Base-by-base conservation (phyloP, 2,888 invertebrate genomes). In the Cremastobaeus sp. region DNA sequence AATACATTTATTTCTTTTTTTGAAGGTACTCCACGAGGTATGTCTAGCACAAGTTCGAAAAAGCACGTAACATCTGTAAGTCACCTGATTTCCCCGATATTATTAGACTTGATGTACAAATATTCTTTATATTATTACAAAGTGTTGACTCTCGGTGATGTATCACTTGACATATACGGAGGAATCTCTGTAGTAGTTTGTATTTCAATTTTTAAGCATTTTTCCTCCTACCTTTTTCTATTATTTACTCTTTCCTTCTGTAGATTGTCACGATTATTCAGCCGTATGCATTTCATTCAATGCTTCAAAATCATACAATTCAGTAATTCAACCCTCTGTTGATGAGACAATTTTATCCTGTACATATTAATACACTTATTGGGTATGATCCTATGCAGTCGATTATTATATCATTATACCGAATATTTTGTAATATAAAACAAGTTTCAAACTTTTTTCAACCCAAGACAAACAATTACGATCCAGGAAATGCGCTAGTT, bases 1-100 rank as follows among this genome's bases (percentile, higher is more conserved):
- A 68, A 57, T 55, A 21, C 37, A 55, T 25, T 71, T 86, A 80
- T 86, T 87, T 85, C 82, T 52, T 71, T 86, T 80, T 86, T 87
- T 86, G 82, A 87, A 87, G 87, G 87, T 86, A 85, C 84, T 82
- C 87, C 87, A 86, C 86, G 85, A 87, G 87, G 87, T 87, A 87
- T 86, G 86, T 86, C 83, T 84, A 83, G 79, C 82, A 84, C 85
- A 84, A 83, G 85, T 82, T 84, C 83, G 77, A 81, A 81, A 83
- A 84, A 84, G 81, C 81, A 78, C 79, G 84, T 76, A 80, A 75
- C 76, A 81, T 81, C 84, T 83, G 87, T 87, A 86, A 87, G 87
- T 86, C 84, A 84, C 76, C 82, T 82, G 77, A 60, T 34, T 54
- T 60, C 59, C 74, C 74, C 52, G 35, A 69, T 62, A 37, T 68